phyloP scores from a whole-genome alignment of 1,140 invertebrate genomes.

The silkworm (Bombyx mori) region DNA sequence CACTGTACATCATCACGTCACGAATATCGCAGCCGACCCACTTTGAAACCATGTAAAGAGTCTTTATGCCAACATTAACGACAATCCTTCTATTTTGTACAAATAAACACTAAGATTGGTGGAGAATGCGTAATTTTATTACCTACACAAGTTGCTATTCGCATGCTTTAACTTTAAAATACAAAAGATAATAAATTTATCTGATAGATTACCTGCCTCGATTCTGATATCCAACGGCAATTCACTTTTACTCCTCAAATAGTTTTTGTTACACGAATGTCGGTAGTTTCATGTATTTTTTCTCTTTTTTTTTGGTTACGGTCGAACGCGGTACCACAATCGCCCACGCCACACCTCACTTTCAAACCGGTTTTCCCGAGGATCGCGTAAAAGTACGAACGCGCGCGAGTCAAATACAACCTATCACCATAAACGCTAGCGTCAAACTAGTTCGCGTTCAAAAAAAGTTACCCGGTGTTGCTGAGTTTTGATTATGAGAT shows the following conservation, averaged over 20 bases:
- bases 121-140: too few relatives aligned
- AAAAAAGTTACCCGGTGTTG: slow-evolving; percentile 9
- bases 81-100: too few relatives aligned
- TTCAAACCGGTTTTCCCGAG: slow-evolving; percentile 29
- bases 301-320: slow-evolving; percentile 7
- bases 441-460: slow-evolving; percentile 19
- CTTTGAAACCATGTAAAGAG: too few relatives aligned
- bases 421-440: slow-evolving; percentile 11
- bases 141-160: too few relatives aligned
- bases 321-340: slow-evolving; percentile 24
- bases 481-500: neutral
- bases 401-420: slow-evolving; percentile 11
- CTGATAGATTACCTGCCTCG: too few relatives aligned
- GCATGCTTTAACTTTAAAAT: too few relatives aligned
- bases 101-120: too few relatives aligned
- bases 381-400: slow-evolving; percentile 28
- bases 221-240: too few relatives aligned
- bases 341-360: slow-evolving; percentile 35
- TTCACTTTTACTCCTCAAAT: slow-evolving; percentile 2
- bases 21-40: too few relatives aligned
- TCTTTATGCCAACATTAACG: too few relatives aligned
- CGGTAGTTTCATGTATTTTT: slow-evolving; percentile 18
- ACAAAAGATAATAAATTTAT: too few relatives aligned
- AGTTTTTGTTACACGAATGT: slow-evolving; percentile 5
- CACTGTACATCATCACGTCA: too few relatives aligned